Conservation (phyloP, 23 tunicate species). For the Corella eumyota region DNA sequence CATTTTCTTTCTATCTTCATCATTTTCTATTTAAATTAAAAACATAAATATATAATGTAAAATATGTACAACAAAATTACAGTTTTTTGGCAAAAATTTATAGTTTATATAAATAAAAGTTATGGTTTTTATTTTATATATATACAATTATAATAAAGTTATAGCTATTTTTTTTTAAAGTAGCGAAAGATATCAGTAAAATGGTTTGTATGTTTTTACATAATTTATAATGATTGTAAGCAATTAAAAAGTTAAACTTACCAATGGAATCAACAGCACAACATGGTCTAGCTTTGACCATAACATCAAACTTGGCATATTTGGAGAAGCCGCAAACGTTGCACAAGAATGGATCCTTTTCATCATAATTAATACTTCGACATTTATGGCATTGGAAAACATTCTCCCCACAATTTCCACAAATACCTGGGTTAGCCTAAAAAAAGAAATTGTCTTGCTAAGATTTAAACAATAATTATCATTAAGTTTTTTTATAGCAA, state of each 20-base stretch:
- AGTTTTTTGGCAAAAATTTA: neutral
- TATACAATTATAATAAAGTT: no score
- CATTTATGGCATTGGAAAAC: conserved; percentile 99
- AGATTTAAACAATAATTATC: no score
- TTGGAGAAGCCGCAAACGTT: conserved; percentile 95
- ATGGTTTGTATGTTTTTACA: no score
- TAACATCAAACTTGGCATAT: conserved; percentile 89
- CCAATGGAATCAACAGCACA: conserved; percentile 93
- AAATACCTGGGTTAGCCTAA: conserved; percentile 96
- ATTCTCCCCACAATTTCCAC: conserved; percentile 98
- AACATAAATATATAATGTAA: neutral
- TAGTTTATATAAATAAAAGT: neutral
- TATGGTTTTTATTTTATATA: neutral
- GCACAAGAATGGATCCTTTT: conserved; percentile 92
- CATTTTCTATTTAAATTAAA: conserved; percentile 30
- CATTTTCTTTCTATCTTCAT: conserved; percentile 89
- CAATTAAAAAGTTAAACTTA: no score
- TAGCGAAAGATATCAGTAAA: no score
- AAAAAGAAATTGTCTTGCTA: neutral
- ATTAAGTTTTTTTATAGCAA: no score
- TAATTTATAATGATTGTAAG: no score
- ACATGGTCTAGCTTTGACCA: conserved; percentile 65
- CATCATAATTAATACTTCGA: conserved; percentile 95
- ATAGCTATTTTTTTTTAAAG: no score
- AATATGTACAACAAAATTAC: neutral